A percentile compares a stretch with the other conserved stretches of the same genome.
Evolutionary conservation across 2,113 vertebrate species (phyloP).

Genomic region (Pantherophis guttatus): DNA sequence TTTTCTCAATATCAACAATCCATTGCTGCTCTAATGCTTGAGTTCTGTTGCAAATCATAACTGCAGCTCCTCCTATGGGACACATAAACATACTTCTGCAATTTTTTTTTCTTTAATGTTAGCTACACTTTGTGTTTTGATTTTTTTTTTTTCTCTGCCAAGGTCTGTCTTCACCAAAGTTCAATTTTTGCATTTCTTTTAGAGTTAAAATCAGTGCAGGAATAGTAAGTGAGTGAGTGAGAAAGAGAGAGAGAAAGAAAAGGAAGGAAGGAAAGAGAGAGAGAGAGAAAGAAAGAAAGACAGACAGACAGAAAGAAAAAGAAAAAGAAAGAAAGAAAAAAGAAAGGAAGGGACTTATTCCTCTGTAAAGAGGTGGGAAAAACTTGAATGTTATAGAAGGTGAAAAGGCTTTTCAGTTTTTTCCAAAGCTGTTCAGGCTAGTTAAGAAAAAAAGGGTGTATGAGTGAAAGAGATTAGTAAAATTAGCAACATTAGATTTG

Average conservation of each 20-base stretch:
- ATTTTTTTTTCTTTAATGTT: neutral
- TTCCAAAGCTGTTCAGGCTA: neutral
- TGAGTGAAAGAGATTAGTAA: neutral
- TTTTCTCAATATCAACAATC: neutral
- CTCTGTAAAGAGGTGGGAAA: neutral
- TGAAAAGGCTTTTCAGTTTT: neutral
- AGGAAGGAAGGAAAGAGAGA: neutral
- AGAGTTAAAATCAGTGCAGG: neutral
- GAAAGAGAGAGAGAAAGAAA: neutral
- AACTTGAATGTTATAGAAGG: neutral
- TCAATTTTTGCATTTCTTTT: neutral
- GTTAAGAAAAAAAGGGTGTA: neutral
- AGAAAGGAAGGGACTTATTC: neutral
- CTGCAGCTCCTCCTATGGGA: neutral
- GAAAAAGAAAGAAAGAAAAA: neutral
- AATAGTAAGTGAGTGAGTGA: too few relatives aligned
- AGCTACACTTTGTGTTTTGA: neutral
- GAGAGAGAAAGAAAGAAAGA: neutral
- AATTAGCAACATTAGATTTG: neutral
- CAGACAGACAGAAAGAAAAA: neutral
- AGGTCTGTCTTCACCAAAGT: neutral
- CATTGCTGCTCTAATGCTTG: neutral
- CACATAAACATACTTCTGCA: neutral
- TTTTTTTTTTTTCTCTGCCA: neutral
- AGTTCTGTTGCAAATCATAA: neutral